Percentiles rank a stretch among this genome's conserved stretches.
Conservation (phyloP, 2,113 vertebrate species). For the Gadus chalcogrammus region DNA sequence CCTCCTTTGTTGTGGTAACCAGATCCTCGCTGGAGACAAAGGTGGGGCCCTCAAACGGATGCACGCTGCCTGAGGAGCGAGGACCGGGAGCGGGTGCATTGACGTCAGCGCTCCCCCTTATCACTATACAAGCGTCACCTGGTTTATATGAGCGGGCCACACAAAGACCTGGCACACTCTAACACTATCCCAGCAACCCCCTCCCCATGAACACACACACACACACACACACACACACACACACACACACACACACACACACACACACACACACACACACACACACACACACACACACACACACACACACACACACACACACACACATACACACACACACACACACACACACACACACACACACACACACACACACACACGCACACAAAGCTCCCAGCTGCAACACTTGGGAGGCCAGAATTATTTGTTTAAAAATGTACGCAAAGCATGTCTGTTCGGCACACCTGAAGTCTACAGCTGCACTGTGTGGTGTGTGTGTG, state of each 20-base stretch:
- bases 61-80: constrained; percentile 1
- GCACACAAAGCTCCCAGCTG: too few species aligned
- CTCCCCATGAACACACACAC: neutral
- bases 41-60: constrained; percentile 7
- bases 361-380: neutral
- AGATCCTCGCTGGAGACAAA: constrained; percentile 27
- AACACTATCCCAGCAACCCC: neutral
- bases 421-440: too few species aligned
- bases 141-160: constrained; percentile 23
- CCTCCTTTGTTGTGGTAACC: constrained; percentile 24
- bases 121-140: constrained; percentile 38
- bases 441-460: too few species aligned
- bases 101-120: constrained; percentile 27
- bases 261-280: neutral
- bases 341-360: neutral
- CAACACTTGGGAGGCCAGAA: too few species aligned
- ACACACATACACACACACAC: neutral
- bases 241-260: neutral
- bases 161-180: constrained; percentile 8
- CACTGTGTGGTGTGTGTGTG: too few species aligned
- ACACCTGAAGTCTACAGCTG: too few species aligned
- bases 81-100: constrained; percentile 9
- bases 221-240: neutral
- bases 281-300: neutral
- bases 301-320: neutral